A percentile compares a stretch with the other conserved stretches of the same genome.
Evolutionary conservation across 2,113 vertebrate species (phyloP).

Genomic region (Labrus mixtus): DNA sequence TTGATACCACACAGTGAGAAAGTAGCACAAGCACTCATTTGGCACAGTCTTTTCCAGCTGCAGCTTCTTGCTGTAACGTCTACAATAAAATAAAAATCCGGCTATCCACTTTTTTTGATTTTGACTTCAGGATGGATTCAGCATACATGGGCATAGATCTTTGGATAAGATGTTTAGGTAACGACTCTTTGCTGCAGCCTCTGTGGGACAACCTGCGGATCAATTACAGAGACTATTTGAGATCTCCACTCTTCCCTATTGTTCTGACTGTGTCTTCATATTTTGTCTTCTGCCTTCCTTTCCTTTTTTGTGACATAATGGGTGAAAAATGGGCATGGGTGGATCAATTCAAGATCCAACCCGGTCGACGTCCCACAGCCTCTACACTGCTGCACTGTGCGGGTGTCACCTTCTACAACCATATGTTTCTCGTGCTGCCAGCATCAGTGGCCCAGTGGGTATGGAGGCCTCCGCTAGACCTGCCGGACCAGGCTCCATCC

Average conservation of each 20-base stretch:
- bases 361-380: conserved; percentile 57
- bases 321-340: conserved; percentile 72
- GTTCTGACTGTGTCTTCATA: conserved; percentile 81
- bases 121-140: conserved; percentile 51
- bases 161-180: conserved; percentile 52
- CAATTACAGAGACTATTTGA: conserved; percentile 75
- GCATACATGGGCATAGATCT: background rate
- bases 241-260: conserved; percentile 81
- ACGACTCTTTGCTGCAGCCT: conserved; percentile 74
- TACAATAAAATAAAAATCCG: background rate
- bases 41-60: conserved; percentile 23
- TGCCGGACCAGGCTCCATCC: conserved; percentile 75
- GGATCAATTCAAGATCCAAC: conserved; percentile 81
- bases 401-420: conserved; percentile 81
- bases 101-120: background rate
- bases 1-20: conserved; percentile 47
- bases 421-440: conserved; percentile 81
- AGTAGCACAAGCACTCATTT: conserved; percentile 6
- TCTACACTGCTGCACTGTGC: conserved; percentile 76
- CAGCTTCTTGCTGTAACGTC: conserved; percentile 9
- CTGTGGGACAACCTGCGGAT: conserved; percentile 78
- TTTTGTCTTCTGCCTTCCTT: conserved; percentile 78
- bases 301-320: conserved; percentile 78
- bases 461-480: conserved; percentile 81
- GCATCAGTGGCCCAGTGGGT: conserved; percentile 81